A percentile compares a stretch with the other conserved stretches of the same genome.
Evolutionary conservation across 2,888 invertebrate species (phyloP).

Genomic region (Didymodactylos carnosus): DNA sequence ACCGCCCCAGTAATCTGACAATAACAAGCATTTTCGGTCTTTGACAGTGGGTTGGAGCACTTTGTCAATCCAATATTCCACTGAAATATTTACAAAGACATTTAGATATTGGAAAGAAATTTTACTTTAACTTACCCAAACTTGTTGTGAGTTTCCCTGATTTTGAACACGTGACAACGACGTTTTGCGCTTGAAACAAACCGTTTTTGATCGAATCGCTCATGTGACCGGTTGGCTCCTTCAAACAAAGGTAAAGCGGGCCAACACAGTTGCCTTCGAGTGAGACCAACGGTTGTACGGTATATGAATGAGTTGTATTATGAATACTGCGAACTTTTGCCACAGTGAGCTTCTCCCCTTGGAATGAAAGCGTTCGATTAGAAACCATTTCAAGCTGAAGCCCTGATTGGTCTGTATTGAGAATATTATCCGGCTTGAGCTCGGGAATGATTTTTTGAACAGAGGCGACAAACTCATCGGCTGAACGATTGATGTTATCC

Average conservation of each 20-base stretch:
- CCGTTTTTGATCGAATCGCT: background rate
- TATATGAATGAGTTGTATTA: background rate
- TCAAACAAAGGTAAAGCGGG: background rate
- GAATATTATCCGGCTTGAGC: background rate
- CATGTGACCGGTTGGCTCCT: background rate
- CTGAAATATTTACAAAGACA: too few relatives aligned
- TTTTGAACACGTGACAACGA: background rate
- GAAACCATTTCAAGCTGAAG: background rate
- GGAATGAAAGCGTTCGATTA: background rate
- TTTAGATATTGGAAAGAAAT: too few relatives aligned
- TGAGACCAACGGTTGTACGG: background rate
- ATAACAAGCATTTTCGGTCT: background rate
- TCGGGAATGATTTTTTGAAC: background rate
- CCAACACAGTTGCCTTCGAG: background rate
- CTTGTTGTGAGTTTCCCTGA: background rate
- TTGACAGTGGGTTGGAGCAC: background rate
- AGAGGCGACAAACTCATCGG: background rate
- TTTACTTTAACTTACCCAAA: too few relatives aligned
- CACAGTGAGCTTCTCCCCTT: background rate
- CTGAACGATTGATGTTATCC: background rate
- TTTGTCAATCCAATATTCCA: background rate
- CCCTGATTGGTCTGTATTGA: background rate
- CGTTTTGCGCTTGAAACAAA: background rate
- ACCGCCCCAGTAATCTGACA: background rate
- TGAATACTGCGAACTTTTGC: background rate